Evolutionary conservation across 92 coral and sea anemone genomes (phyloP).

Genomic region (Blastomussa wellsi): DNA sequence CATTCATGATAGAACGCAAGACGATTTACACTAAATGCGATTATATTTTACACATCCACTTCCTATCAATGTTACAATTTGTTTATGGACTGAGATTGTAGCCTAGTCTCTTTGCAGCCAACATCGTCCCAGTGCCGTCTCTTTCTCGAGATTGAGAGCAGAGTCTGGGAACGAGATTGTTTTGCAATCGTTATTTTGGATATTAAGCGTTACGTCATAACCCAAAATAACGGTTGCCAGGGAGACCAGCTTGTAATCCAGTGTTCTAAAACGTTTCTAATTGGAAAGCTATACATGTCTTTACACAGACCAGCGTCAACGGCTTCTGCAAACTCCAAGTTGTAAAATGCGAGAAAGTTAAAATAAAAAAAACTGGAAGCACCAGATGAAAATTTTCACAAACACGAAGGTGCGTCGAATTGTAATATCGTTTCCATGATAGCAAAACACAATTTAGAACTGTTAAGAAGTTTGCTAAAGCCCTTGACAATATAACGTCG

Average conservation of each 20-base stretch:
- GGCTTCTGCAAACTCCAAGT: neutral
- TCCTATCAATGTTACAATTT: neutral
- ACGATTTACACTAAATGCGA: conserved; percentile 7
- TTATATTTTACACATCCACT: neutral
- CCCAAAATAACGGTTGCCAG: neutral
- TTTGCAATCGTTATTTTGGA: neutral
- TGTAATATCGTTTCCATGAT: neutral
- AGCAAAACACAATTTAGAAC: neutral
- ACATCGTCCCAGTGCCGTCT: neutral
- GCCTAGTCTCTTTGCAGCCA: neutral
- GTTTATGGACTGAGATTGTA: neutral
- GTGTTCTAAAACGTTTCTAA: neutral
- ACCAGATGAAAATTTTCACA: neutral
- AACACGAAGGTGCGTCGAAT: neutral
- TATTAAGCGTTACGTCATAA: neutral
- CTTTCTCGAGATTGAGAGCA: neutral
- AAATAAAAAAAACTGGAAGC: neutral
- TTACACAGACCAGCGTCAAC: neutral
- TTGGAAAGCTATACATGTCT: neutral
- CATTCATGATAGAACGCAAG: too few species aligned
- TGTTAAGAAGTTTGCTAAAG: neutral
- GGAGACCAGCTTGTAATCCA: neutral
- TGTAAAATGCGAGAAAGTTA: neutral
- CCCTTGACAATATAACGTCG: neutral
- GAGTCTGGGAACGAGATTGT: neutral